phyloP scores from a whole-genome alignment of 64 coral and sea anemone species.

The Montipora capricornis region DNA sequence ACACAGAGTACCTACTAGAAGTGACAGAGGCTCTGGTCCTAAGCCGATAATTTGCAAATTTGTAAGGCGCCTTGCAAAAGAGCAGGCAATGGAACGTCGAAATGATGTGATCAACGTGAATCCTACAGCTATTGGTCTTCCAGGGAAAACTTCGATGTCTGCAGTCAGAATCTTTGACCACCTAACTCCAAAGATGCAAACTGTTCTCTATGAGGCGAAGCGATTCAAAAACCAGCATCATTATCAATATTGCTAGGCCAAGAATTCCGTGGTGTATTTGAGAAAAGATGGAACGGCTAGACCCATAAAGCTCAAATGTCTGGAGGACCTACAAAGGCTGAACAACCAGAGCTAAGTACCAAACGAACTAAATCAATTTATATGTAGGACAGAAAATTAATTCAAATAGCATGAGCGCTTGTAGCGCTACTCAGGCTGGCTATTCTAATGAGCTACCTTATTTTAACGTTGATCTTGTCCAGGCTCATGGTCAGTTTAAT shows the following conservation, averaged over 20 bases:
- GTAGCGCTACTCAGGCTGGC: not conserved
- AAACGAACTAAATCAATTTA: not conserved
- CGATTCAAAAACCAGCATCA: conserved; percentile 57
- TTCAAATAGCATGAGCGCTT: not conserved
- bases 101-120: not conserved
- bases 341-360: not conserved
- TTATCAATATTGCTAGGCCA: conserved; percentile 80
- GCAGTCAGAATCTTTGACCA: conserved; percentile 74
- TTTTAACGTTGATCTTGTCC: not conserved
- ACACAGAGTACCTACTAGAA: conserved; percentile 33
- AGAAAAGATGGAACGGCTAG: conserved; percentile 45
- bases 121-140: conserved; percentile 18
- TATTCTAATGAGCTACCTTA: not conserved
- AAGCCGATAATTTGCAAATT: conserved; percentile 57
- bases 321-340: conserved; percentile 16
- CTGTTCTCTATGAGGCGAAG: conserved; percentile 64
- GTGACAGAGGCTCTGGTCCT: conserved; percentile 18
- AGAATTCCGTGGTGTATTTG: conserved; percentile 54
- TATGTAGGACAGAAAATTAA: not conserved
- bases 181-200: conserved; percentile 71
- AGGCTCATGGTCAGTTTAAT: conserved; percentile 8
- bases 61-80: conserved; percentile 29
- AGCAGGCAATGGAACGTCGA: conserved; percentile 13
- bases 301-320: conserved; percentile 46
- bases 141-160: not conserved